Base-by-base conservation (phyloP, 2,888 invertebrate species). In the Elmis aenea region DNA sequence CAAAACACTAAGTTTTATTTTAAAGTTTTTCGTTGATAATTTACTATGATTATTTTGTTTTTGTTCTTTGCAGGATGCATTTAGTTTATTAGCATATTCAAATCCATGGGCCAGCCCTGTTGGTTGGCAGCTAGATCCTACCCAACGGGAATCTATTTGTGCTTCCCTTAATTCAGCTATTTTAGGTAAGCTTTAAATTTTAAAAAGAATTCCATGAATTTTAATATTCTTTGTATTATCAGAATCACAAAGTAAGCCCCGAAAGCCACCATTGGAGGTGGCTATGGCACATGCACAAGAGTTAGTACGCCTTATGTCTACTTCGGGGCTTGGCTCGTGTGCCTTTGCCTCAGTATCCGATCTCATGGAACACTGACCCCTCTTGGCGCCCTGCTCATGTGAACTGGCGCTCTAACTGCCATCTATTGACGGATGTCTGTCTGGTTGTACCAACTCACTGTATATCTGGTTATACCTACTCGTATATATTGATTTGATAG, bases 51-150 rank as follows among this genome's bases (percentile, higher is more conserved):
- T 30, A 14, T 33, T 36, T 9, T 46, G 43, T 37, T 49, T 60
- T 13, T 73, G n/a, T n/a, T n/a, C n/a, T n/a, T n/a, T n/a, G n/a
- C n/a, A 94, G 87, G 91, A 96, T 71, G 96, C 96, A 62, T 97
- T 96, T 76, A 95, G 95, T 73, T 77, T 97, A 64, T 75, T 97
- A 63, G 96, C 96, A 28, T 97, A 97, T 72, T 87, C 92, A 55
- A 95, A 97, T 74, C 97, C 96, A 15, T 95, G 93, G 93, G 85
- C 83, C 62, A 94, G 94, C 70, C 95, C 95, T 10, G 85, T 96
- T 44, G 94, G 94, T 43, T 92, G 91, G 86, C 93, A 95, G 70
- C 75, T 97, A 57, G 86, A 93, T 69, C 88, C 95, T n/a, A 79
- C 85, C 54, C 88, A 94, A 62, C 79, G 97, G 58, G 96, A 97